These are phyloP conservation scores for Charadrius vociferus DNA, from an alignment of 2,113 vertebrate genomes.

Conservation along the genomic window DNA sequence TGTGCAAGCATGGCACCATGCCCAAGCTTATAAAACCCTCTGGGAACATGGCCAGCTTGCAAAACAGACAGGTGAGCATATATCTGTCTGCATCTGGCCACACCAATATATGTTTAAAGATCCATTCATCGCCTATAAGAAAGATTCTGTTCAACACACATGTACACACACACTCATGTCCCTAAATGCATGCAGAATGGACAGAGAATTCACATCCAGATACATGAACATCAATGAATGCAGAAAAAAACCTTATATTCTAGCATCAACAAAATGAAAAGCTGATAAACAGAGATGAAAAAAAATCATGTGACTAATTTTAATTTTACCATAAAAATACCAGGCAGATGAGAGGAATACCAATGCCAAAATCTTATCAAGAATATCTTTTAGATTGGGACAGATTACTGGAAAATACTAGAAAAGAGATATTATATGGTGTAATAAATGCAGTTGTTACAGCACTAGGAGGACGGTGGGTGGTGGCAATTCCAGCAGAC, in stretches of 20 bases:
- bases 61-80: background rate
- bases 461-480: conserved; percentile 9
- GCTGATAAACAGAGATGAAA: background rate
- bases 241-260: background rate
- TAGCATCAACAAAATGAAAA: background rate
- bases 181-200: background rate
- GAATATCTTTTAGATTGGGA: background rate
- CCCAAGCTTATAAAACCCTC: background rate
- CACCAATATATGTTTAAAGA: background rate
- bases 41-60: background rate
- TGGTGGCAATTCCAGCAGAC: conserved; percentile 49
- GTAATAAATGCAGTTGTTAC: conserved; percentile 30
- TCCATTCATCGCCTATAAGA: background rate
- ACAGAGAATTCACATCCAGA: background rate
- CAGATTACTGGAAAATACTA: background rate
- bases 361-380: background rate
- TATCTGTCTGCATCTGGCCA: background rate
- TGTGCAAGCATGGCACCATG: background rate
- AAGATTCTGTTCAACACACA: background rate
- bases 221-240: background rate
- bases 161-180: fast-evolving
- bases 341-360: background rate
- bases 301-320: background rate
- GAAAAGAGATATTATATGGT: conserved; percentile 40
- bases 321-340: background rate